Evolutionary conservation across 1,140 invertebrate genomes (phyloP), one percentile per base, ranked within the genome.

Genomic region (Drosophila simulans): DNA sequence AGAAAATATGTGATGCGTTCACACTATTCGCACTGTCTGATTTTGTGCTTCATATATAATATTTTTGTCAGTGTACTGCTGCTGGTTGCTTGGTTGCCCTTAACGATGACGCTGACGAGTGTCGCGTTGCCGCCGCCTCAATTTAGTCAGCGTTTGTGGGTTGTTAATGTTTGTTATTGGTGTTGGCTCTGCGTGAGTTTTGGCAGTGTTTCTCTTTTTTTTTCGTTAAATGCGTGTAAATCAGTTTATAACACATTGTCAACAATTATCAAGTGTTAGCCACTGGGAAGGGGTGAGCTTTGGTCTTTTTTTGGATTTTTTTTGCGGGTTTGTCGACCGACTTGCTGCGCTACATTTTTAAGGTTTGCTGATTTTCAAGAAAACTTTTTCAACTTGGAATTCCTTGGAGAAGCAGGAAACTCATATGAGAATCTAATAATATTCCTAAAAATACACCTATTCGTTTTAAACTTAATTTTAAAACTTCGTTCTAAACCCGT

Each of bases 171-270:
- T 72, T 35, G 66, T 31, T 64, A 65, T 17, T 81, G 79, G 54
- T 81, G 81, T 65, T 83, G 82, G 75, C 79, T 63, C 79, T 88
- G 83, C 84, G 83, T 88, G 83, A 88, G 83, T 88, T 88, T 88
- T 89, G 84, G 83, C 83, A 88, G 71, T 88, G 72, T 77, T 89
- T 86, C 83, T 77, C 63, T 48, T 68, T 65, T 59, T 85, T 65
- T 59, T 85, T 78, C 59, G 82, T 86, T 86, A 89, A 89, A 89
- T 80, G 83, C 83, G 84, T 83, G 83, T 83, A 88, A 88, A 88
- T 88, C 83, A 88, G 83, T 88, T 88, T 88, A 88, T 89, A 88
- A 88, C 83, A 88, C 83, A 88, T 88, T 88, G 83, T 88, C 83
- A 89, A 88, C 83, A 88, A 88, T 88, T 88, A 88, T 88, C 71